phyloP scores from a whole-genome alignment of 2,797 vertebrate genomes.

The Takifugu rubripes region DNA sequence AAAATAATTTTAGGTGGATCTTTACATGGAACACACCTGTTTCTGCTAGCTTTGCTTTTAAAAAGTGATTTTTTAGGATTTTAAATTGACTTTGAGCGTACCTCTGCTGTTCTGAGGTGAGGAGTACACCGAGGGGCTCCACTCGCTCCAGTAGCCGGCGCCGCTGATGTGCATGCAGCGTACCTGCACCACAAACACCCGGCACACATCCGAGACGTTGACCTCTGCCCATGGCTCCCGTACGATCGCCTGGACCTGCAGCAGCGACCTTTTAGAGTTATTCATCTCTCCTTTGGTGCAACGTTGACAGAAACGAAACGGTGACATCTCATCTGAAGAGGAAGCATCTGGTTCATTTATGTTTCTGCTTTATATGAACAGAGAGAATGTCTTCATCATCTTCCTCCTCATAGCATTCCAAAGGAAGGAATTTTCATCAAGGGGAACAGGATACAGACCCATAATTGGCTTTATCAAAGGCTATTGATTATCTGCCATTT shows the following conservation, averaged over 20 bases:
- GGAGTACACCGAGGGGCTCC: constrained; percentile 77
- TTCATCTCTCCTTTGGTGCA: neutral
- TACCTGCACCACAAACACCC: constrained; percentile 76
- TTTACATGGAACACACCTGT: neutral
- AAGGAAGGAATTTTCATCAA: constrained; percentile 2
- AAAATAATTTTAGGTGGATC: neutral
- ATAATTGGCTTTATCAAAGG: constrained; percentile 9
- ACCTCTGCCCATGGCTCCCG: constrained; percentile 52
- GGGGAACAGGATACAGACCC: neutral
- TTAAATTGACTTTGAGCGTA: constrained; percentile 35
- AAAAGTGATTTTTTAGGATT: neutral
- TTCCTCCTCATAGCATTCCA: neutral
- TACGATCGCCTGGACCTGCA: constrained; percentile 72
- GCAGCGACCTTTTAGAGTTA: constrained; percentile 9
- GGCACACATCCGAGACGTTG: constrained; percentile 73
- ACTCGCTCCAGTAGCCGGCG: constrained; percentile 85
- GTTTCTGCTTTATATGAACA: neutral
- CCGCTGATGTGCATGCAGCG: constrained; percentile 75
- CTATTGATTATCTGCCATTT: neutral
- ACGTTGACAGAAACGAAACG: neutral
- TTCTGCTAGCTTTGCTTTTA: neutral
- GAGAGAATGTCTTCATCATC: neutral
- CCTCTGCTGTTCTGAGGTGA: constrained; percentile 80
- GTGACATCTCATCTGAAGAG: neutral
- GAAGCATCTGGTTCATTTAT: constrained; percentile 1